Conservation (phyloP, 2,888 invertebrate genomes). For the Clusia tigrina region DNA sequence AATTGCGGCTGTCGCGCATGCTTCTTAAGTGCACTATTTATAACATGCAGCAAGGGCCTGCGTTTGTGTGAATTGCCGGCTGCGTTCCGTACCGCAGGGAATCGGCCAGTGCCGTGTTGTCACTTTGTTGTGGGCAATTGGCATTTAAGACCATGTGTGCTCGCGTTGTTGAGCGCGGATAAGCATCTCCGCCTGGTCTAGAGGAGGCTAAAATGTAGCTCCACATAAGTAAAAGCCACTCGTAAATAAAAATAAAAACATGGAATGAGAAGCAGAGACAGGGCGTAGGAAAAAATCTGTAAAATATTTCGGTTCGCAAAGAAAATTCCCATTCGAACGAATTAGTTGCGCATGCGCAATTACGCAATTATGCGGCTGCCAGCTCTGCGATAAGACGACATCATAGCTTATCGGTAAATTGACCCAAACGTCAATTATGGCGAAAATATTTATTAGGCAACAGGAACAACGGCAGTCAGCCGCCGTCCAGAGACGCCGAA, state of each 20-base stretch:
- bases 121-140: background rate
- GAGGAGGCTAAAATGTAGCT: too few relatives aligned
- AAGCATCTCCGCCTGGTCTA: too few relatives aligned
- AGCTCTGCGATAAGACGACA: slow-evolving; percentile 1
- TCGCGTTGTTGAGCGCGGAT: background rate
- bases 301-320: too few relatives aligned
- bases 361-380: slow-evolving; percentile 21
- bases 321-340: background rate
- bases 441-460: background rate
- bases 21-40: background rate
- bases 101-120: background rate
- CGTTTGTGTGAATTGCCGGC: too few relatives aligned
- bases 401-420: slow-evolving; percentile 14
- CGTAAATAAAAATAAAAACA: too few relatives aligned
- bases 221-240: too few relatives aligned
- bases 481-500: background rate
- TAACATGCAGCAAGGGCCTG: background rate
- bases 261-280: too few relatives aligned
- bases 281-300: too few relatives aligned
- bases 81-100: background rate
- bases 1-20: background rate
- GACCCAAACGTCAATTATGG: slow-evolving; percentile 7
- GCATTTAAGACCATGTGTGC: background rate
- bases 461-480: slow-evolving; percentile 1
- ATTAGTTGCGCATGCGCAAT: slow-evolving; percentile 10